Evolutionary conservation across 2,888 invertebrate species (phyloP), one percentile per base, ranked within the genome.

Genomic region (Amblyteles armatorius): DNA sequence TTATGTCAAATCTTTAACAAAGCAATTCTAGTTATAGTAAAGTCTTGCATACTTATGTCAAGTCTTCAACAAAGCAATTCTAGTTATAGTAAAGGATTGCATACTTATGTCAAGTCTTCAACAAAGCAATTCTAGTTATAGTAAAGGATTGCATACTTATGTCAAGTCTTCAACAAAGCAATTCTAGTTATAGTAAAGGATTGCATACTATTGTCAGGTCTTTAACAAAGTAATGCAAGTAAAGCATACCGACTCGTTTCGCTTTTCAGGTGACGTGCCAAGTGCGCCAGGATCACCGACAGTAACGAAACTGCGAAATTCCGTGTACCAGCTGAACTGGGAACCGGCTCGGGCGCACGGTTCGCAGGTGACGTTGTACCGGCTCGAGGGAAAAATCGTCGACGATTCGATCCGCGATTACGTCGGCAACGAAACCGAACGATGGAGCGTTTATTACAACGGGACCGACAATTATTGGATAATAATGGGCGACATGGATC

Each of bases 401-500:
- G 76, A 89, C 76, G 82, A 90, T 78, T 19, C 87, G 88, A 60
- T 88, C 88, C 89, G 90, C 48, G 82, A 87, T 36, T 79, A 68
- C 29, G 88, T 82, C 2, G 84, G 78, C 19, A 90, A 91, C n/a
- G 80, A 87, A 4, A 91, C 88, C 26, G 79, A 87, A 36, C 79
- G 95, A 79, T 97, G 97, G 97, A 94, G 94, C 69, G 91, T 95
- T 1, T 95, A 96, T 76, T 97, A 98, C 91, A 98, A 97, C 90
- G 98, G 97, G 87, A 96, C 96, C 69, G 97, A 98, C 65, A 96
- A 96, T 83, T 97, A 97, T 91, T 99, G 98, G 97, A 95, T 97
- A 84, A 96, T 98, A 36, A 95, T 95, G 11, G 90, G 91, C 0
- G 91, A 92, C 16, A 91, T 94, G 91, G 96, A 96, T 19, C 94